These are phyloP conservation scores for Coleophora flavipennella DNA, from an alignment of 2,888 invertebrate genomes.

Conservation along the genomic window DNA sequence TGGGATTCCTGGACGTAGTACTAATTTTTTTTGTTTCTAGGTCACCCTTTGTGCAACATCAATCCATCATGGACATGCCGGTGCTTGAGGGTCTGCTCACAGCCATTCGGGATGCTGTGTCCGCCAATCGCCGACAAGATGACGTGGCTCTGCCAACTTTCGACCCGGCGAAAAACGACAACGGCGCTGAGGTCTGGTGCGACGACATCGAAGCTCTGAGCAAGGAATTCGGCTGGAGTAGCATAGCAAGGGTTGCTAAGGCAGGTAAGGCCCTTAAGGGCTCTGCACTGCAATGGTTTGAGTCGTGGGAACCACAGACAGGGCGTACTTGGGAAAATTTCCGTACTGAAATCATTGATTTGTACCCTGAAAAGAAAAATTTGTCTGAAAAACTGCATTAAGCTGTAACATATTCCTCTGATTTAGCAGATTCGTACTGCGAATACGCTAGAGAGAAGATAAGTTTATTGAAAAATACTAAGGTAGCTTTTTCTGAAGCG, in stretches of 20 bases:
- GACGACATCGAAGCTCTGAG: slow-evolving; percentile 10
- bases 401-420: slow-evolving; percentile 14
- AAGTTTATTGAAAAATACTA: slow-evolving; percentile 12
- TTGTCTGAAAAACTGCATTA: slow-evolving; percentile 13
- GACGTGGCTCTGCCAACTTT: slow-evolving; percentile 4
- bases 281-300: slow-evolving; percentile 17
- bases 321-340: slow-evolving; percentile 13
- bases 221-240: slow-evolving; percentile 14
- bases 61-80: background rate
- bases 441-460: slow-evolving; percentile 19
- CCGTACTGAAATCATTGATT: slow-evolving; percentile 6
- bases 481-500: slow-evolving; percentile 10
- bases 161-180: slow-evolving; percentile 6
- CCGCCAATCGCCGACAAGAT: background rate
- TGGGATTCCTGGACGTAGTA: background rate
- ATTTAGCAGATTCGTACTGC: slow-evolving; percentile 13
- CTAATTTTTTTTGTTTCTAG: background rate
- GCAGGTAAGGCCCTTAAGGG: slow-evolving; percentile 20
- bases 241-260: slow-evolving; percentile 12
- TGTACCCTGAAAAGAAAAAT: slow-evolving; percentile 11
- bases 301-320: slow-evolving; percentile 10
- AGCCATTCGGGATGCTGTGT: slow-evolving; percentile 2
- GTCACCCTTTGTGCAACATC: background rate
- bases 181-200: slow-evolving; percentile 18
- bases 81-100: background rate